Evolutionary conservation across 37 sponge, comb jelly and placozoan species (phyloP).

Genomic region (Corticium candelabrum): DNA sequence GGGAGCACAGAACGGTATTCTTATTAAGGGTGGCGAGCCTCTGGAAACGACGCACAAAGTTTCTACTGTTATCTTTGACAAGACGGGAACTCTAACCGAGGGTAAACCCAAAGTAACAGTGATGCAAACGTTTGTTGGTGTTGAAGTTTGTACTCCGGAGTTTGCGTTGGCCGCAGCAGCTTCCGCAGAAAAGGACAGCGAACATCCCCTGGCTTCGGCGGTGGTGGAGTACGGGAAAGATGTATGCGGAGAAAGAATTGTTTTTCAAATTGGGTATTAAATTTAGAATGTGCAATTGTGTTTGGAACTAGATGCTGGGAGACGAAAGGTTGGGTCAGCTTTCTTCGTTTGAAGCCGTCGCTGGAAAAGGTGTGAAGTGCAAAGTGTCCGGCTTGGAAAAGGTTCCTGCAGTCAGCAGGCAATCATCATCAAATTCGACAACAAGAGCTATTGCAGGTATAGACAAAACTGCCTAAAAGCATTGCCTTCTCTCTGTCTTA

Average conservation of each 20-base stretch:
- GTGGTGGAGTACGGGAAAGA: not conserved
- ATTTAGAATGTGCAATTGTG: no score
- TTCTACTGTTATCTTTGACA: constrained; percentile 18
- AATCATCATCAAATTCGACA: no score
- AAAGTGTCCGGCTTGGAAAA: not conserved
- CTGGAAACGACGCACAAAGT: constrained; percentile 20
- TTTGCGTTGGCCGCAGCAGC: constrained; percentile 66
- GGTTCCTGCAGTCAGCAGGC: not conserved
- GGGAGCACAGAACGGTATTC: constrained; percentile 15
- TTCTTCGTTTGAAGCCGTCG: no score
- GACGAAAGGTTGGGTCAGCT: no score
- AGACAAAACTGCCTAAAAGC: not conserved
- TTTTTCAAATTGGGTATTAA: no score
- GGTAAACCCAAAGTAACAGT: constrained; percentile 9
- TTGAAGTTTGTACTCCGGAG: constrained; percentile 29
- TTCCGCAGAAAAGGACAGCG: constrained; percentile 56
- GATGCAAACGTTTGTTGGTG: constrained; percentile 25
- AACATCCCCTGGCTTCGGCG: not conserved
- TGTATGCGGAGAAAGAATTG: not conserved
- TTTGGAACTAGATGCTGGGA: no score
- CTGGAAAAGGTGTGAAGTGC: not conserved
- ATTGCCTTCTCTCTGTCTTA: not conserved
- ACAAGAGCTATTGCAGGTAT: no score
- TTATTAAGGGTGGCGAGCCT: constrained; percentile 17
- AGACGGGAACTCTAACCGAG: constrained; percentile 26